Evolutionary conservation across 2,113 vertebrate species (phyloP).

Genomic region (Melanerpes formicivorus): DNA sequence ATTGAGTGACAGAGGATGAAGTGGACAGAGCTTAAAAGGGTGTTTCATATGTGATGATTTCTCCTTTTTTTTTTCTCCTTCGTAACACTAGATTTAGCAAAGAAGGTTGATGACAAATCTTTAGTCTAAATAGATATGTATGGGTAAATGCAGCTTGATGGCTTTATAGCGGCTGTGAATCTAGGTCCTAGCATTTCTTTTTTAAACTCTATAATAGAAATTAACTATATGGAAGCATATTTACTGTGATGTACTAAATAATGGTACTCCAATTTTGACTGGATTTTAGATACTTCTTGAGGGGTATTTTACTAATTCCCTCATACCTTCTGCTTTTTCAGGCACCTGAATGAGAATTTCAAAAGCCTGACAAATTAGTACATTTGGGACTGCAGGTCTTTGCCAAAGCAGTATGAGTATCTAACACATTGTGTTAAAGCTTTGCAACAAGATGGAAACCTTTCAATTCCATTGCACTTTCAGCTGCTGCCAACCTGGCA

Average conservation of each 20-base stretch:
- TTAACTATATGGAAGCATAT: neutral
- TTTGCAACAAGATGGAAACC: conserved; percentile 47
- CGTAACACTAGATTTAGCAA: neutral
- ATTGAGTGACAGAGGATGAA: neutral
- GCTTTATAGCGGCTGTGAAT: neutral
- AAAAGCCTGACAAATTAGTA: neutral
- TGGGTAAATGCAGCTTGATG: neutral
- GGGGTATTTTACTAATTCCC: neutral
- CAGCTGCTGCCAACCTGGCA: conserved; percentile 65
- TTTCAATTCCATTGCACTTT: conserved; percentile 58
- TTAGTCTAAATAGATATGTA: neutral
- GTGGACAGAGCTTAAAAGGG: neutral
- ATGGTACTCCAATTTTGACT: neutral
- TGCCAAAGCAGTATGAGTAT: conserved; percentile 26
- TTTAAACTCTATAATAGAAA: neutral
- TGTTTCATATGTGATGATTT: neutral
- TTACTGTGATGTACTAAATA: neutral
- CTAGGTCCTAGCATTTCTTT: neutral
- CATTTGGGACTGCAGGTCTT: neutral
- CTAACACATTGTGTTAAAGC: conserved; percentile 4
- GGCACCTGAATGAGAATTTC: neutral
- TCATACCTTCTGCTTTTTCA: neutral
- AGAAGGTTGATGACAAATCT: neutral
- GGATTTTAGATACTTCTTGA: neutral
- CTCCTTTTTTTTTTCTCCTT: neutral